Conservation (phyloP, 2,888 invertebrate genomes). For the Eupelmus urozonus region DNA sequence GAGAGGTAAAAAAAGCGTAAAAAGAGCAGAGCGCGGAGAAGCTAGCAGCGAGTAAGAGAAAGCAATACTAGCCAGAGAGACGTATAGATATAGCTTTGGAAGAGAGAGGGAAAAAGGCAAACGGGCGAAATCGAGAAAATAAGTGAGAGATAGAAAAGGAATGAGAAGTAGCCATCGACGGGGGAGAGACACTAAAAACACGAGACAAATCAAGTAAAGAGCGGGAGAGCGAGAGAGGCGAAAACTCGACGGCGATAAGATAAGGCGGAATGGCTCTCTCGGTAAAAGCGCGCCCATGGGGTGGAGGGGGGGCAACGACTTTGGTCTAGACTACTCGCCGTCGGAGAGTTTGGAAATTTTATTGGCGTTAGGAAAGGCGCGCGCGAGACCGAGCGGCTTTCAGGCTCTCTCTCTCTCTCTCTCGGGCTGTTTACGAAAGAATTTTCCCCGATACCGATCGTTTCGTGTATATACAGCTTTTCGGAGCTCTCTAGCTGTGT, state of each 20-base stretch:
- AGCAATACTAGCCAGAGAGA: too few species aligned
- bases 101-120: background rate
- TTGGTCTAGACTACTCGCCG: slow-evolving; percentile 32
- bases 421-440: slow-evolving; percentile 35
- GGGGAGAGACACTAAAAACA: slow-evolving; percentile 31
- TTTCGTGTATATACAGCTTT: background rate
- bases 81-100: too few species aligned
- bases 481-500: too few species aligned
- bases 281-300: slow-evolving; percentile 22
- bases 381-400: background rate
- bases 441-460: slow-evolving; percentile 46
- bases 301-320: slow-evolving; percentile 36
- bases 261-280: slow-evolving; percentile 51
- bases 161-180: slow-evolving; percentile 21
- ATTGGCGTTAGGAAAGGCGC: slow-evolving; percentile 38
- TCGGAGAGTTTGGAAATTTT: slow-evolving; percentile 55
- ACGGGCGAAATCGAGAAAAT: background rate
- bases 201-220: slow-evolving; percentile 51
- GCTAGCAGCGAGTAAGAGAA: background rate
- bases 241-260: slow-evolving; percentile 55
- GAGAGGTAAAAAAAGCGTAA: slow-evolving; percentile 17
- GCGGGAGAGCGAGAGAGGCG: slow-evolving; percentile 20
- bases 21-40: slow-evolving; percentile 6
- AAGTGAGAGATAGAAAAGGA: background rate
- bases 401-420: background rate